phyloP scores from a whole-genome alignment of 2,113 vertebrate species.

The Syngnathus scovelli region DNA sequence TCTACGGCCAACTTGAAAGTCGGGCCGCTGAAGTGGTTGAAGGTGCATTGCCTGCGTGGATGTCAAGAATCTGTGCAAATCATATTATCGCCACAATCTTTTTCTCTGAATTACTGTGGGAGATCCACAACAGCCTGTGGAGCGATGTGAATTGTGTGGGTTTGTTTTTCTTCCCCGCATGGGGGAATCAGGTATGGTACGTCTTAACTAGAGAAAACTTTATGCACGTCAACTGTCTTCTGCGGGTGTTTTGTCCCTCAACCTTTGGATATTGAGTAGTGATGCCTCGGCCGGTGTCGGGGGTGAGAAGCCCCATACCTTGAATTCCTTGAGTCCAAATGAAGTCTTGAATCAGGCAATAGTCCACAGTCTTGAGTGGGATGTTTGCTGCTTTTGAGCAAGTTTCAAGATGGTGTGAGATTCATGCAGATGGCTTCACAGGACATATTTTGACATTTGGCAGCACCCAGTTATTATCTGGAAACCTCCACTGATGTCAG shows the following conservation, averaged over 20 bases:
- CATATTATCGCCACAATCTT: constrained; percentile 35
- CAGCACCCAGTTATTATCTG: constrained; percentile 77
- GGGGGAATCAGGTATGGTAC: constrained; percentile 59
- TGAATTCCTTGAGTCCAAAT: constrained; percentile 28
- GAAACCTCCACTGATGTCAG: constrained; percentile 76
- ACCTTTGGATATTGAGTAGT: constrained; percentile 31
- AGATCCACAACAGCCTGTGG: constrained; percentile 32
- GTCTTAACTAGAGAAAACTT: constrained; percentile 63
- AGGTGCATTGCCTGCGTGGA: constrained; percentile 37
- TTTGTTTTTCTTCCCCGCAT: neutral
- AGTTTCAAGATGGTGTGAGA: constrained; percentile 39
- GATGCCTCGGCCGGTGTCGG: constrained; percentile 5
- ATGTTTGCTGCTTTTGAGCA: constrained; percentile 22
- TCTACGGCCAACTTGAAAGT: constrained; percentile 11
- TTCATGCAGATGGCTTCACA: constrained; percentile 60
- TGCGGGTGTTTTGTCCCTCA: constrained; percentile 49
- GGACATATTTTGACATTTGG: constrained; percentile 56
- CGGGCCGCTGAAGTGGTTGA: constrained; percentile 31
- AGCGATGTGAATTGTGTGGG: constrained; percentile 46
- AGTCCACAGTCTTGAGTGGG: constrained; percentile 22
- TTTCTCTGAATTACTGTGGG: constrained; percentile 15
- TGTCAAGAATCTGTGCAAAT: constrained; percentile 40
- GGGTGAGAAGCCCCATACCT: constrained; percentile 20
- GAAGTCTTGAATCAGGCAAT: constrained; percentile 58
- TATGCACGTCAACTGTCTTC: constrained; percentile 57